phyloP scores from a whole-genome alignment of 2,113 vertebrate species.

The Murina feae region DNA sequence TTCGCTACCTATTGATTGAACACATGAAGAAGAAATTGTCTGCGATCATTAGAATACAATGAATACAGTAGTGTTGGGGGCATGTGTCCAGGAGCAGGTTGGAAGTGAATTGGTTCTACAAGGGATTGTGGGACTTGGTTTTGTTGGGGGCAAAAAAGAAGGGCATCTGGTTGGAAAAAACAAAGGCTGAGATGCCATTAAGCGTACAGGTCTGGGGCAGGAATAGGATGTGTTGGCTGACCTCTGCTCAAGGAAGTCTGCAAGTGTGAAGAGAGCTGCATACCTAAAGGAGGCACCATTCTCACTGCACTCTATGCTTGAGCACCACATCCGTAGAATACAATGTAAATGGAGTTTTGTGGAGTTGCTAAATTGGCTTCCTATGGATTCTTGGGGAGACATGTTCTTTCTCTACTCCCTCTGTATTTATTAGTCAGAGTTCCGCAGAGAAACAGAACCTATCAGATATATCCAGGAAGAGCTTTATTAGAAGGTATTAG shows the following conservation, averaged over 20 bases:
- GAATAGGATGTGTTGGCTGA: background rate
- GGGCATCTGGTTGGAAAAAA: background rate
- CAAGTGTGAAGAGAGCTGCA: background rate
- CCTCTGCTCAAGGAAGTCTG: background rate
- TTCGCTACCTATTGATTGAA: background rate
- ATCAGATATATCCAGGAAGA: background rate
- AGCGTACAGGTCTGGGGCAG: background rate
- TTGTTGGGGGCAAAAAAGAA: background rate
- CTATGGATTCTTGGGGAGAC: background rate
- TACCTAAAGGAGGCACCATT: too few relatives aligned
- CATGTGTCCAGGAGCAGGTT: background rate
- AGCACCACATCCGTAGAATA: accelerated
- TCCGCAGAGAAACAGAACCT: background rate
- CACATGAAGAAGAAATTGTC: background rate
- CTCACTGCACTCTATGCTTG: background rate
- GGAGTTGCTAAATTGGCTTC: background rate
- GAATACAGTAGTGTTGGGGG: background rate
- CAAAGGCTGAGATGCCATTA: background rate
- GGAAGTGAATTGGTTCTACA: background rate
- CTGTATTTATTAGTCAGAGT: background rate
- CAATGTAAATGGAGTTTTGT: background rate
- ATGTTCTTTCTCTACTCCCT: background rate
- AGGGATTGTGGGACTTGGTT: background rate
- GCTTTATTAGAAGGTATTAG: background rate
- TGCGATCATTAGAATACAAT: background rate